A percentile compares a stretch with the other conserved stretches of the same genome.
These are phyloP conservation scores for Schrankia costaestrigalis DNA, from an alignment of 2,888 invertebrate species.

Conservation along the genomic window DNA sequence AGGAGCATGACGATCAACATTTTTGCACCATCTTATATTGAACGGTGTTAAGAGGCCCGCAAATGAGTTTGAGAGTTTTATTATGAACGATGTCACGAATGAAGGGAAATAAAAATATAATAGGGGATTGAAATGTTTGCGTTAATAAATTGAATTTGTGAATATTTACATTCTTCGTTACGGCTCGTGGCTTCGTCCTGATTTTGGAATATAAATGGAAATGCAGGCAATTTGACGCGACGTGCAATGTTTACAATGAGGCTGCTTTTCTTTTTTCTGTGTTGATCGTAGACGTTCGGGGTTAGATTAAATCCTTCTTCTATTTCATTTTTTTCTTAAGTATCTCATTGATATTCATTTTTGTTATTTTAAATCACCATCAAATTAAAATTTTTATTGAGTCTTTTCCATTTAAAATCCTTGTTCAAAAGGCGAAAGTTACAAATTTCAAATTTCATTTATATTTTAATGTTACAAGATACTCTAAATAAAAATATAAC, in stretches of 20 bases:
- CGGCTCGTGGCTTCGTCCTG: constrained; percentile 7
- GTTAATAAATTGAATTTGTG: constrained; percentile 23
- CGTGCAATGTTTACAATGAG: constrained; percentile 9
- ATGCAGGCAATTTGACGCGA: constrained; percentile 8
- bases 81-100: constrained; percentile 38
- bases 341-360: too few species aligned
- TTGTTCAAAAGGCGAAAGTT: too few species aligned
- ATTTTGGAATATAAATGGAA: constrained; percentile 10
- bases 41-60: constrained; percentile 42
- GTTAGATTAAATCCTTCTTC: too few species aligned
- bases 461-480: too few species aligned
- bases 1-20: constrained; percentile 71
- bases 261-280: constrained; percentile 3
- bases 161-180: constrained; percentile 5
- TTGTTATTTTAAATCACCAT: too few species aligned
- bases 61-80: constrained; percentile 44
- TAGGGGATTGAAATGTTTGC: constrained; percentile 35
- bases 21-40: constrained; percentile 67
- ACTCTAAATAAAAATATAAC: too few species aligned
- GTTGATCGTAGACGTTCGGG: too few species aligned
- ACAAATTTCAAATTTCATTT: too few species aligned
- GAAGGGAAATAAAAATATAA: constrained; percentile 35
- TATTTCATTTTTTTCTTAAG: too few species aligned
- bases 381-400: too few species aligned
- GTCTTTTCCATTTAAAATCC: too few species aligned